Conservation (phyloP, 2,113 vertebrate species). For the Phyllopteryx taeniolatus region DNA sequence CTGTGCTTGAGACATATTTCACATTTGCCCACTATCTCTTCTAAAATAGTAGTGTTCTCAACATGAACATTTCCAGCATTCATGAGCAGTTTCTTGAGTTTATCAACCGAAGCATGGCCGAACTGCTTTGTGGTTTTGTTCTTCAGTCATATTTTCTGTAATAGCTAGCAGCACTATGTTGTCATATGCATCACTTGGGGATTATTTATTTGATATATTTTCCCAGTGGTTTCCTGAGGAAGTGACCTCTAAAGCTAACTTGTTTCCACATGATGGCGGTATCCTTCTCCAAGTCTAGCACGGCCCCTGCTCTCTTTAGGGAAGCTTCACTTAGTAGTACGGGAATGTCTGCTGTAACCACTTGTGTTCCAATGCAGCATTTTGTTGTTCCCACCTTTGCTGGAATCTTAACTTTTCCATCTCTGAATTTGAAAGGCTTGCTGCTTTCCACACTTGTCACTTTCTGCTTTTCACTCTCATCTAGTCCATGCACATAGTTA, state of each 20-base stretch:
- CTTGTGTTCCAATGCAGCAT: not conserved
- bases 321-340: not conserved
- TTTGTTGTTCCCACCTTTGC: not conserved
- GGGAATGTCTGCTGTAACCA: not conserved
- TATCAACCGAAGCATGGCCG: slow-evolving; percentile 11
- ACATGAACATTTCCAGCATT: too few relatives aligned
- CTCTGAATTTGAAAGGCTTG: not conserved
- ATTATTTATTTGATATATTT: too few relatives aligned
- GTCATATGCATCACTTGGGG: too few relatives aligned
- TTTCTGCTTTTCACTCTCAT: too few relatives aligned
- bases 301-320: not conserved
- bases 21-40: slow-evolving; percentile 17
- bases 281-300: not conserved
- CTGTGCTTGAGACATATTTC: slow-evolving; percentile 19
- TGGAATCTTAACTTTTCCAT: slow-evolving; percentile 1
- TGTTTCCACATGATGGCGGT: not conserved
- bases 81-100: too few relatives aligned
- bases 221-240: not conserved
- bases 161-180: too few relatives aligned
- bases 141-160: too few relatives aligned
- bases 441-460: not conserved
- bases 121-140: slow-evolving; percentile 15
- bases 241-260: not conserved
- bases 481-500: too few relatives aligned
- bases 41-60: too few relatives aligned